These are phyloP conservation scores for Cephus nigrinus DNA, from an alignment of 2,888 invertebrate genomes.

Conservation along the genomic window DNA sequence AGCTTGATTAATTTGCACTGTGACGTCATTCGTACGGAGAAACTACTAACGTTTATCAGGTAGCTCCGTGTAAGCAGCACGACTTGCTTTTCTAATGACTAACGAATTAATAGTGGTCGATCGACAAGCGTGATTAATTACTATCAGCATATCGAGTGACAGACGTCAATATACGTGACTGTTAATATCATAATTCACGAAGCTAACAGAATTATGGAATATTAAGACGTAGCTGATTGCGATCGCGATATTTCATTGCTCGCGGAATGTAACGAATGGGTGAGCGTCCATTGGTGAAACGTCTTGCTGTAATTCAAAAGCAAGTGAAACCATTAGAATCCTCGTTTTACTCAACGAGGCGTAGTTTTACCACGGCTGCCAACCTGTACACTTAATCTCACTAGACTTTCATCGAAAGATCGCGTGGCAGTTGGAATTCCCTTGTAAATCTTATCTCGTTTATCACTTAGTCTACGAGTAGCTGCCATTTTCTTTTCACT, in stretches of 20 bases:
- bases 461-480: background rate
- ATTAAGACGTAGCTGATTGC: slow-evolving; percentile 35
- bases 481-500: background rate
- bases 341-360: background rate
- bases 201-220: background rate
- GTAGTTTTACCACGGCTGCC: background rate
- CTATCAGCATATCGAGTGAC: background rate
- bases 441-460: background rate
- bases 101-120: slow-evolving; percentile 4
- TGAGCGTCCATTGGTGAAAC: background rate
- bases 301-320: background rate
- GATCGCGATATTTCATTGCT: slow-evolving; percentile 37
- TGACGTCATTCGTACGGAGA: background rate
- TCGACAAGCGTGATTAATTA: slow-evolving; percentile 3
- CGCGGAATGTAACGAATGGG: slow-evolving; percentile 30
- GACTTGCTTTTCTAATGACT: background rate
- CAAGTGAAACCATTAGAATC: background rate
- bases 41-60: background rate
- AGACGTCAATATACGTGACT: background rate
- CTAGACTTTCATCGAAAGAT: background rate
- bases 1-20: background rate
- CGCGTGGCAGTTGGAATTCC: background rate
- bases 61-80: background rate
- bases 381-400: background rate
- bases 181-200: background rate